A percentile compares a stretch with the other conserved stretches of the same genome.
These are phyloP conservation scores for Pterostichus madidus DNA, from an alignment of 2,888 invertebrate species.

Conservation along the genomic window DNA sequence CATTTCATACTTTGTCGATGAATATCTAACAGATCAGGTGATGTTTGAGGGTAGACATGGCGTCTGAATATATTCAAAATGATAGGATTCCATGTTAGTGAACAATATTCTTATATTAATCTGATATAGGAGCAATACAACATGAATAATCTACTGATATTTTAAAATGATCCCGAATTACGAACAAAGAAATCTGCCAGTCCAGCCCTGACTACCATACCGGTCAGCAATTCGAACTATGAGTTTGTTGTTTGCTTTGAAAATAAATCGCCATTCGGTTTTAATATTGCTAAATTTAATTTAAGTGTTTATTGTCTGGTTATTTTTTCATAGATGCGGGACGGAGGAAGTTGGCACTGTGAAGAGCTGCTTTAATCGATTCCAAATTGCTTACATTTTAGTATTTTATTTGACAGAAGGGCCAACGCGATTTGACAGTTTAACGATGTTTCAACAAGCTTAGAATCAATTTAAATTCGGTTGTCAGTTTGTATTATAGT, in stretches of 20 bases:
- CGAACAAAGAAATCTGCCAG: too few species aligned
- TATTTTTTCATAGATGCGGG: constrained; percentile 44
- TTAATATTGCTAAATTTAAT: constrained; percentile 61
- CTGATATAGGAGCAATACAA: too few species aligned
- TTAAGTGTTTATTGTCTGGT: constrained; percentile 43
- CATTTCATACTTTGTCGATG: too few species aligned
- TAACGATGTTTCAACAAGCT: constrained; percentile 15
- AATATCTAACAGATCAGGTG: too few species aligned
- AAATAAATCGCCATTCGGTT: constrained; percentile 56
- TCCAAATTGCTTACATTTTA: constrained; percentile 54
- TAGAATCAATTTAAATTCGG: constrained; percentile 14
- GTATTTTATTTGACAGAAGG: constrained; percentile 59
- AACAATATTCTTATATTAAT: too few species aligned
- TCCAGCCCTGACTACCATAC: not conserved
- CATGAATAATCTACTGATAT: too few species aligned
- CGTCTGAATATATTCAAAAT: too few species aligned
- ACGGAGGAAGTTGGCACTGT: constrained; percentile 5
- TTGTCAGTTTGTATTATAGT: constrained; percentile 19
- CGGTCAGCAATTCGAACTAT: constrained; percentile 44
- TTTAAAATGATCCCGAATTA: too few species aligned
- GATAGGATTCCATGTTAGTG: too few species aligned
- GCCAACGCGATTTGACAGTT: constrained; percentile 40
- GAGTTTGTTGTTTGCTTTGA: constrained; percentile 58
- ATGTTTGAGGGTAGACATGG: too few species aligned
- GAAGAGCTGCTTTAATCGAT: constrained; percentile 31